Percentiles rank a stretch among this genome's conserved stretches.
Conservation (phyloP, 2,113 vertebrate species). For the Lophius piscatorius region DNA sequence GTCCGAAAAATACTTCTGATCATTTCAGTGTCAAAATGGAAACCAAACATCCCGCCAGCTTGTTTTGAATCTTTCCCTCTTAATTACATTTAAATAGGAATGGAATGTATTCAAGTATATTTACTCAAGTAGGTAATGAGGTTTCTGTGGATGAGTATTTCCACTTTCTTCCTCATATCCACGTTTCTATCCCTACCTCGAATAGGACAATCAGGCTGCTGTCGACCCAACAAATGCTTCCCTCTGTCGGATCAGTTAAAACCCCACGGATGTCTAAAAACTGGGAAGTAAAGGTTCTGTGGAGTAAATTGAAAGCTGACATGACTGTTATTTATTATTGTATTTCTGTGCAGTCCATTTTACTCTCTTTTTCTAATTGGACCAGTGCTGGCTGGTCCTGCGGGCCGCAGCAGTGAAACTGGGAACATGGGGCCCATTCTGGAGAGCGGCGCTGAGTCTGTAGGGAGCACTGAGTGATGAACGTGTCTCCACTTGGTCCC, state of each 20-base stretch:
- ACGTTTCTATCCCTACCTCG: no score
- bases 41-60: no score
- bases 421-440: constrained; percentile 52
- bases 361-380: constrained; percentile 65
- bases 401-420: constrained; percentile 24
- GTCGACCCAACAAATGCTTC: background rate
- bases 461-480: constrained; percentile 55
- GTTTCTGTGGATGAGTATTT: no score
- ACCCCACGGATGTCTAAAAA: constrained; percentile 28
- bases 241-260: constrained; percentile 22
- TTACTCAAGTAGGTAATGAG: no score
- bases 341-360: constrained; percentile 45
- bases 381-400: constrained; percentile 27
- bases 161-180: no score
- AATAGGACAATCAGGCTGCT: no score
- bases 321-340: constrained; percentile 54
- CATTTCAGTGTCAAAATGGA: no score
- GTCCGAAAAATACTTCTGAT: no score
- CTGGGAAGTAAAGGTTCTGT: constrained; percentile 30
- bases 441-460: constrained; percentile 40
- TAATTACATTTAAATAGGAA: no score
- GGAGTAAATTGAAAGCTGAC: constrained; percentile 42
- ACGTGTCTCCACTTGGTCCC: constrained; percentile 51
- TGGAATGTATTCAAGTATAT: no score
- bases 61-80: no score